Conservation (phyloP, 2,113 vertebrate species). For the Neopipo cinnamomea region DNA sequence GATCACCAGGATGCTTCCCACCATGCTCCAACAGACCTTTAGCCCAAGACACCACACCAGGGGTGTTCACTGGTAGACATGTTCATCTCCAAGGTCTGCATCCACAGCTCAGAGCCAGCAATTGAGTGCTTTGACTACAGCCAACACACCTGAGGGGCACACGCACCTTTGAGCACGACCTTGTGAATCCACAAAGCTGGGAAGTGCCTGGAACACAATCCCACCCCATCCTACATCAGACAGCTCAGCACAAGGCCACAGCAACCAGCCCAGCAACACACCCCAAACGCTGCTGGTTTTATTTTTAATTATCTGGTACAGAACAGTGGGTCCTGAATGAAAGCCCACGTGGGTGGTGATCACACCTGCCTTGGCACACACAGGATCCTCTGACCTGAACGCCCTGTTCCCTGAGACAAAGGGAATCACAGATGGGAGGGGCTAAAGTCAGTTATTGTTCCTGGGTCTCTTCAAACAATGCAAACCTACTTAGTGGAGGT, state of each 20-base stretch:
- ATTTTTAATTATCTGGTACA: not conserved
- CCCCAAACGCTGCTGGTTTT: fast-evolving
- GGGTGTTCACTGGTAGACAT: fast-evolving
- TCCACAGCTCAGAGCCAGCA: not conserved
- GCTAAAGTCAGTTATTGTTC: not conserved
- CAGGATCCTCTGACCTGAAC: not conserved
- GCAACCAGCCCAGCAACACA: not conserved
- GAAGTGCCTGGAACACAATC: not conserved
- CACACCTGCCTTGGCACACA: fast-evolving
- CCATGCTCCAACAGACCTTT: fast-evolving
- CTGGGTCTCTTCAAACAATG: not conserved
- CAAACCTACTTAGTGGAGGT: not conserved
- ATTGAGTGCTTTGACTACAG: fast-evolving
- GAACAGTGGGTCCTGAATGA: fast-evolving
- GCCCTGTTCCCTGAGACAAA: not conserved
- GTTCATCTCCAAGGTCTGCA: not conserved
- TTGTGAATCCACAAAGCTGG: not conserved
- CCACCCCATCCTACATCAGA: fast-evolving
- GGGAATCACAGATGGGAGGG: not conserved
- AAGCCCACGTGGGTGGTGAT: fast-evolving
- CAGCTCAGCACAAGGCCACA: fast-evolving
- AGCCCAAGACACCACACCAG: not conserved
- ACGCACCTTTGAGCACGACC: fast-evolving
- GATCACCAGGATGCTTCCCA: fast-evolving
- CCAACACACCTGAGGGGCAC: not conserved